phyloP scores from a whole-genome alignment of 1,140 invertebrate genomes.

The Bombyx mori region ASM3026992v2 NC_085126.1:6521001-6521500 shows the following conservation, averaged over 20 bases:
- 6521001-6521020: too few relatives aligned
- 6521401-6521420: too few relatives aligned
- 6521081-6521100: too few relatives aligned
- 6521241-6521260: conserved; percentile 79
- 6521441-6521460: too few relatives aligned
- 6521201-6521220: conserved; percentile 90
- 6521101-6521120: conserved; percentile 19
- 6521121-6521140: conserved; percentile 87
- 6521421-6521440: too few relatives aligned
- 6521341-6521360: background rate
- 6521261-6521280: conserved; percentile 77
- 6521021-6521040: too few relatives aligned
- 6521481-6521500: too few relatives aligned
- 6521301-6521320: background rate
- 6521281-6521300: conserved; percentile 66
- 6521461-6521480: too few relatives aligned
- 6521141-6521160: conserved; percentile 90
- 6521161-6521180: conserved; percentile 91
- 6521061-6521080: too few relatives aligned
- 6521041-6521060: too few relatives aligned
- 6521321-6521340: background rate
- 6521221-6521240: conserved; percentile 92
- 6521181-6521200: conserved; percentile 93
- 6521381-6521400: too few relatives aligned
- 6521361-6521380: too few relatives aligned